Conservation (phyloP, 2,888 invertebrate genomes). For the Coremacera marginata region DNA sequence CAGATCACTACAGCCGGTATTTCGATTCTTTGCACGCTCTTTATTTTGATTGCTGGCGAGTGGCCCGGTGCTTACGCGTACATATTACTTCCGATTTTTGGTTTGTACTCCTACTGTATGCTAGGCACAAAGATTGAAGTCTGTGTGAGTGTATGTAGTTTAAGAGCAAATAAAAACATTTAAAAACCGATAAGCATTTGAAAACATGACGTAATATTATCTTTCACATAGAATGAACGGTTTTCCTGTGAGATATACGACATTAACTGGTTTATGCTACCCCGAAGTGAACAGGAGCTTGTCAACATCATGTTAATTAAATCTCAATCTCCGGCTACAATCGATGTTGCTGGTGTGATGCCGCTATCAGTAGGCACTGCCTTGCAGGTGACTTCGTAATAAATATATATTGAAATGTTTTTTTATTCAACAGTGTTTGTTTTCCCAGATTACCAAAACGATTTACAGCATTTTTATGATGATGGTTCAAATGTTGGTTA, state of each 20-base stretch:
- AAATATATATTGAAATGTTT: no score
- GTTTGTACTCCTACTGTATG: constrained; percentile 20
- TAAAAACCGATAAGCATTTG: no score
- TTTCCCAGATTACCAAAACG: constrained; percentile 38
- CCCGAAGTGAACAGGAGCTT: constrained; percentile 44
- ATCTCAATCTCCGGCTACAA: constrained; percentile 43
- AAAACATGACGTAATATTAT: constrained; percentile 37
- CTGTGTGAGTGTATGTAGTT: constrained; percentile 45
- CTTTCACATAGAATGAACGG: constrained; percentile 47
- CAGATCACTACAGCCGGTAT: constrained; percentile 29
- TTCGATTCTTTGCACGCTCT: constrained; percentile 22
- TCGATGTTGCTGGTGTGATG: constrained; percentile 48
- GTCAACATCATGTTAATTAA: constrained; percentile 47
- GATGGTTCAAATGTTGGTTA: constrained; percentile 28
- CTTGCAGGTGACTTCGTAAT: constrained; percentile 39
- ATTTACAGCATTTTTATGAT: constrained; percentile 43
- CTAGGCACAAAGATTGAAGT: constrained; percentile 20
- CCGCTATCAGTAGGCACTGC: constrained; percentile 50
- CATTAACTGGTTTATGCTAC: constrained; percentile 50
- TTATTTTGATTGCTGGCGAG: constrained; percentile 3
- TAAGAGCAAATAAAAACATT: not conserved
- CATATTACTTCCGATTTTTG: not conserved
- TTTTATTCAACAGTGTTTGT: not conserved
- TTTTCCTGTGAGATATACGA: constrained; percentile 47
- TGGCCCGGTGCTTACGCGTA: constrained; percentile 27